Evolutionary conservation across 2,113 vertebrate genomes (phyloP), one percentile per base, ranked within the genome.

Genomic region (Clupea harengus): DNA sequence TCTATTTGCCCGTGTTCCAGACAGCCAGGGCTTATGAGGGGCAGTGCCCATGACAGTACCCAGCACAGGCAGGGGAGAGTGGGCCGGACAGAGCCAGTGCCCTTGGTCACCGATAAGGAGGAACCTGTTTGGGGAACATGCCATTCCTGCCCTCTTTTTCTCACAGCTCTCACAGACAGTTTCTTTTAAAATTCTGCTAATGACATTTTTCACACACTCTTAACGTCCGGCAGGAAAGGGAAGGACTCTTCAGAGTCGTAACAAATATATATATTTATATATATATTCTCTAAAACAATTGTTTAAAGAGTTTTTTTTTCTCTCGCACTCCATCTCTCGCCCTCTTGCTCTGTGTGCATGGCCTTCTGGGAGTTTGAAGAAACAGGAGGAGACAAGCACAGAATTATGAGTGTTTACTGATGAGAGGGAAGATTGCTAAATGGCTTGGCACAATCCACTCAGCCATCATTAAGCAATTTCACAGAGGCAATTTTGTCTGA

Each of bases 101-200:
- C 90, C 83, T 83, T 91, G 86, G 92, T 91, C 88, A 86, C 32
- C 84, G 91, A 90, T 92, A 90, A 91, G 90, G 85, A 75, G 4
- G 39, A 39, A 87, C 90, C 22, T 72, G 64, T 28, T 84, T 84
- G 49, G 3, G 85, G 32, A 45, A 32, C 82, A 90, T 72, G 64
- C 64, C 64, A 72, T 72, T 72, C 39, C 39, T 39, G 39, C 39
- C 39, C 39, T 39, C 64, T 72, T n/a, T 2, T 28, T 72, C 64
- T 32, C 64, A 72, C 64, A 28, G 25, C n/a, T 72, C 64, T 2
- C 64, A 2, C 32, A 32, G n/a, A 9, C 9, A 0, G n/a, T n/a
- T 67, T 4, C 8, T n/a, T 67, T 11, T 67, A 39, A 39, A 39
- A 39, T 39, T 39, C 1, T 39, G 4, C n/a, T 5, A 25, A 0